These are phyloP conservation scores for Girardinichthys multiradiatus DNA, from an alignment of 2,113 vertebrate genomes.

Conservation along the genomic window DNA sequence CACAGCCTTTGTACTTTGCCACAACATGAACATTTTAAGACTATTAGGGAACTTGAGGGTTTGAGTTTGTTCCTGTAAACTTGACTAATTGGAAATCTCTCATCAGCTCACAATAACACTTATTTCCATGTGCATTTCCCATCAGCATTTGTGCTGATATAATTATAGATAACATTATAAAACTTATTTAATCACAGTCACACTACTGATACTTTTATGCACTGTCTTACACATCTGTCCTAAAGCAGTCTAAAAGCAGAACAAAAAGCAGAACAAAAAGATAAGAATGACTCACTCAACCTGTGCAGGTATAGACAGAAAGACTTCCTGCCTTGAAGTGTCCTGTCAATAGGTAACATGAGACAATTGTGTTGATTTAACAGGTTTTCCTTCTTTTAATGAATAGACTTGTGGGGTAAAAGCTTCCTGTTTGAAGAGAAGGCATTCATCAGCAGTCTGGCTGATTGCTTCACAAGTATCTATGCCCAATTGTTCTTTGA, in stretches of 20 bases:
- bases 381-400: conserved; percentile 39
- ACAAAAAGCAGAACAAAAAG: conserved; percentile 20
- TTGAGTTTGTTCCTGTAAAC: conserved; percentile 15
- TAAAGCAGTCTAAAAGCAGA: conserved; percentile 7
- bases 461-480: conserved; percentile 41
- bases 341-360: conserved; percentile 52
- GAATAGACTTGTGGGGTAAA: conserved; percentile 41
- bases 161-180: neutral
- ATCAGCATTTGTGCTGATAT: conserved; percentile 13
- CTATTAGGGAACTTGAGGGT: neutral
- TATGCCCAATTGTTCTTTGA: conserved; percentile 41
- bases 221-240: neutral
- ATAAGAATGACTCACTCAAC: conserved; percentile 15
- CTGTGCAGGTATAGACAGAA: conserved; percentile 26
- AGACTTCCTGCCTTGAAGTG: conserved; percentile 42
- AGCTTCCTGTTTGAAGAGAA: conserved; percentile 61
- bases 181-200: neutral
- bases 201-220: neutral
- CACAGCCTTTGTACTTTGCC: conserved; percentile 11
- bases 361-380: conserved; percentile 52
- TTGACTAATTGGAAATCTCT: conserved; percentile 18
- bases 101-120: conserved; percentile 13
- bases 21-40: conserved; percentile 9
- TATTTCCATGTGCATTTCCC: neutral
- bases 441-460: conserved; percentile 29